Conservation (phyloP, 2,113 vertebrate genomes). For the Pseudolaguvia tuberculata region DNA sequence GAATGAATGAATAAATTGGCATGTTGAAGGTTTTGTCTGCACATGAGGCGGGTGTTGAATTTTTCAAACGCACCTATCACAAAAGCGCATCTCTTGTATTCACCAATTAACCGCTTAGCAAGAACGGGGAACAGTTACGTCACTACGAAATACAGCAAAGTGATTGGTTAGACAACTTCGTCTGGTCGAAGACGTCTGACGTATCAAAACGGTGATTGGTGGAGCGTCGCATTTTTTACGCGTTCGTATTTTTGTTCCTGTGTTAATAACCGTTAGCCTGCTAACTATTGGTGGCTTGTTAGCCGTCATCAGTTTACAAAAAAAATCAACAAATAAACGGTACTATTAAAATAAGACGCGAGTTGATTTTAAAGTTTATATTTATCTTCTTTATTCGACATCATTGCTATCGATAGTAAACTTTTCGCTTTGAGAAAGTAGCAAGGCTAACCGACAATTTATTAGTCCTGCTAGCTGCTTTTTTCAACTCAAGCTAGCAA, state of each 20-base stretch:
- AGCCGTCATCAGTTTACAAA: constrained; percentile 51
- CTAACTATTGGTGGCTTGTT: constrained; percentile 30
- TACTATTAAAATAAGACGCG: constrained; percentile 11
- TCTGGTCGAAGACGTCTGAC: constrained; percentile 21
- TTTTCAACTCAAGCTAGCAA: constrained; percentile 35
- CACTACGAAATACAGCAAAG: fast-evolving
- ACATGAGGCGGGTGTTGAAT: constrained; percentile 48
- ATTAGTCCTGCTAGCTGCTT: background rate
- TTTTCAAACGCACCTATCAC: constrained; percentile 71
- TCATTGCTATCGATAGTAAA: background rate
- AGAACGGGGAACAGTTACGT: constrained; percentile 5
- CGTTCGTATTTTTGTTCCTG: constrained; percentile 75
- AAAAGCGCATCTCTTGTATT: constrained; percentile 37
- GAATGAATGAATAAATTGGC: no score
- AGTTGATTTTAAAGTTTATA: background rate
- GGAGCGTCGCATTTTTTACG: constrained; percentile 39
- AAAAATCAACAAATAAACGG: background rate
- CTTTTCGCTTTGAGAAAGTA: background rate
- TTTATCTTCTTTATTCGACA: background rate
- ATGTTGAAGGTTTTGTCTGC: constrained; percentile 1
- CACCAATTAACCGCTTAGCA: constrained; percentile 41
- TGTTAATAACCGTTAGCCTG: constrained; percentile 60
- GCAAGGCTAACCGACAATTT: background rate
- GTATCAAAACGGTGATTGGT: constrained; percentile 57
- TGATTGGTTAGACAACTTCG: constrained; percentile 52